Conservation (phyloP, 2,797 vertebrate genomes). For the Arvicola amphibius region DNA sequence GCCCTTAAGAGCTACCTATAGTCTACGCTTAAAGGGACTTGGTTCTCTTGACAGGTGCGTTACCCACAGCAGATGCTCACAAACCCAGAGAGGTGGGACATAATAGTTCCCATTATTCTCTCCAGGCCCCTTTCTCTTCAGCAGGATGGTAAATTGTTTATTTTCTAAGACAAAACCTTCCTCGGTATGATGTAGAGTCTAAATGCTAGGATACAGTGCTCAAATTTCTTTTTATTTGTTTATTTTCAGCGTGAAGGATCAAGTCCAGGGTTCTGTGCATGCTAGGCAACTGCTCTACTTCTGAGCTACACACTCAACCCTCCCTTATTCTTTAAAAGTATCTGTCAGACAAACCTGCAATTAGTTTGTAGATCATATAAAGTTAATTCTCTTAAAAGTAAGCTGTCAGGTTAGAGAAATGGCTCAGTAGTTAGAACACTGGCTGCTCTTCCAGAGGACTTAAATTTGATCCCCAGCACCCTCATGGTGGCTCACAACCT, state of each 20-base stretch:
- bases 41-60: neutral
- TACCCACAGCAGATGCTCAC: neutral
- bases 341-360: constrained; percentile 28
- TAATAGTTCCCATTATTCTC: neutral
- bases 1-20: neutral
- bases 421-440: neutral
- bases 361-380: constrained; percentile 47
- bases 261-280: no score
- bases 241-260: neutral
- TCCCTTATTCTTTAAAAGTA: neutral
- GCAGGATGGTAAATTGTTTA: neutral
- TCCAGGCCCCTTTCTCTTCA: neutral
- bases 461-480: neutral
- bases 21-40: neutral
- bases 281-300: neutral
- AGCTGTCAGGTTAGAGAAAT: neutral
- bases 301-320: neutral
- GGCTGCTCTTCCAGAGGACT: neutral
- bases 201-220: neutral
- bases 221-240: neutral
- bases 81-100: neutral
- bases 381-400: constrained; percentile 21
- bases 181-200: neutral
- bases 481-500: neutral
- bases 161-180: neutral